A percentile compares a stretch with the other conserved stretches of the same genome.
These are phyloP conservation scores for Thalpophila matura DNA, from an alignment of 2,888 invertebrate genomes.

Conservation along the genomic window DNA sequence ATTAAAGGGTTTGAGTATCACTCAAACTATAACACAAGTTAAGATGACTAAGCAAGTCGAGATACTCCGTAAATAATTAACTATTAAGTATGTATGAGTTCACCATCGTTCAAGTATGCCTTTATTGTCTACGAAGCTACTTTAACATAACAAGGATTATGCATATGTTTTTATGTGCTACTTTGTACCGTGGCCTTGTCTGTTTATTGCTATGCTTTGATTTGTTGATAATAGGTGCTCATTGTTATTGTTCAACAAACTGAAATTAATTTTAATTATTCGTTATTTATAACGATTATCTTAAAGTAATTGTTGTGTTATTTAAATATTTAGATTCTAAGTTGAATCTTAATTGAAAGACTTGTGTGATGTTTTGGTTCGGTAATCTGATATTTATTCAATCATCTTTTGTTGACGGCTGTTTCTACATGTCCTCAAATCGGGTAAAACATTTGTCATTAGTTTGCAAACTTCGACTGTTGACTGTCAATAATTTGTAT, in stretches of 20 bases:
- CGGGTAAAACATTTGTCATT: background rate
- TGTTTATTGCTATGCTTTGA: slow-evolving; percentile 48
- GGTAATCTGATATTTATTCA: background rate
- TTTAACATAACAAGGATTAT: slow-evolving; percentile 53
- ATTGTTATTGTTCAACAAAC: slow-evolving; percentile 48
- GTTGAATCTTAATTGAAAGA: slow-evolving; percentile 19
- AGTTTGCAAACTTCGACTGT: slow-evolving; percentile 8
- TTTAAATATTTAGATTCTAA: slow-evolving; percentile 34
- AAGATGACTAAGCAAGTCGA: slow-evolving; percentile 47
- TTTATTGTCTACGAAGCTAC: slow-evolving; percentile 51
- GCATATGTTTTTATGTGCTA: slow-evolving; percentile 49
- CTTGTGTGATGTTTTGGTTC: background rate
- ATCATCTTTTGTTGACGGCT: background rate
- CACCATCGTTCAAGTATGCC: slow-evolving; percentile 50
- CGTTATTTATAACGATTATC: slow-evolving; percentile 39
- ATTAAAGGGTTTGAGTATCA: slow-evolving; percentile 18
- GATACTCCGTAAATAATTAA: slow-evolving; percentile 42
- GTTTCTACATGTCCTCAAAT: background rate
- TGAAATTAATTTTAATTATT: slow-evolving; percentile 53
- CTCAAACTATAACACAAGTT: slow-evolving; percentile 16
- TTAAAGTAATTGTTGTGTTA: slow-evolving; percentile 21
- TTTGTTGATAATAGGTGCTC: slow-evolving; percentile 52
- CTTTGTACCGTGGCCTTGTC: slow-evolving; percentile 51
- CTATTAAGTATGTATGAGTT: slow-evolving; percentile 46
- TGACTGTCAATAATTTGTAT: slow-evolving; percentile 7